phyloP scores from a whole-genome alignment of 2,888 invertebrate genomes.

The Pycnomerus fuliginosus region DNA sequence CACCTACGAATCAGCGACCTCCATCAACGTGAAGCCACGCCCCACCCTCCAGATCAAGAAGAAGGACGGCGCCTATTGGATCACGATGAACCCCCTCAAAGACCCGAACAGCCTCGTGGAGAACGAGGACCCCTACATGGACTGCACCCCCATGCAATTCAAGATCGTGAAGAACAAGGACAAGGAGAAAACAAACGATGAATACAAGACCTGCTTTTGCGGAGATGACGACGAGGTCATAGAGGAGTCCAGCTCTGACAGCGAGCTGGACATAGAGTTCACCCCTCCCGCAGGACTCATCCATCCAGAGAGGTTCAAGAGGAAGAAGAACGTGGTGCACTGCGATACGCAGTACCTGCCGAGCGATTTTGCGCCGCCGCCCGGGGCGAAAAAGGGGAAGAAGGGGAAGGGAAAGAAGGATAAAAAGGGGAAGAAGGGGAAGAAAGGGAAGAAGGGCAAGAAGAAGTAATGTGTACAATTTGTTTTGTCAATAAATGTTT shows the following conservation, averaged over 20 bases:
- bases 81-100: conserved; percentile 68
- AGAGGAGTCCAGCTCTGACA: conserved; percentile 55
- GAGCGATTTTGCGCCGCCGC: conserved; percentile 2
- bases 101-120: conserved; percentile 58
- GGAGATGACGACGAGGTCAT: conserved; percentile 27
- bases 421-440: conserved; percentile 18
- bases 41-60: conserved; percentile 66
- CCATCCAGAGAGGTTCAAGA: conserved; percentile 57
- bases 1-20: conserved; percentile 41
- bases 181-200: conserved; percentile 57
- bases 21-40: conserved; percentile 57
- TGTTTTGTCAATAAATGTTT: conserved; percentile 4
- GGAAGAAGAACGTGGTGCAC: conserved; percentile 54
- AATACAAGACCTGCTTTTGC: conserved; percentile 41
- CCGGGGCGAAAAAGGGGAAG: conserved; percentile 1
- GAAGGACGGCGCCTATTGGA: conserved; percentile 64
- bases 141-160: conserved; percentile 68
- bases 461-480: conserved; percentile 17
- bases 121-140: conserved; percentile 67
- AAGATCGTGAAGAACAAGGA: conserved; percentile 63
- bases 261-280: conserved; percentile 70
- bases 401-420: conserved; percentile 16
- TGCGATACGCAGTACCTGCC: conserved; percentile 35
- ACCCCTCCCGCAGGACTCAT: conserved; percentile 71
- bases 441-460: conserved; percentile 21